Evolutionary conservation across 2,888 invertebrate species (phyloP).

Genomic region (Buathra laborator): DNA sequence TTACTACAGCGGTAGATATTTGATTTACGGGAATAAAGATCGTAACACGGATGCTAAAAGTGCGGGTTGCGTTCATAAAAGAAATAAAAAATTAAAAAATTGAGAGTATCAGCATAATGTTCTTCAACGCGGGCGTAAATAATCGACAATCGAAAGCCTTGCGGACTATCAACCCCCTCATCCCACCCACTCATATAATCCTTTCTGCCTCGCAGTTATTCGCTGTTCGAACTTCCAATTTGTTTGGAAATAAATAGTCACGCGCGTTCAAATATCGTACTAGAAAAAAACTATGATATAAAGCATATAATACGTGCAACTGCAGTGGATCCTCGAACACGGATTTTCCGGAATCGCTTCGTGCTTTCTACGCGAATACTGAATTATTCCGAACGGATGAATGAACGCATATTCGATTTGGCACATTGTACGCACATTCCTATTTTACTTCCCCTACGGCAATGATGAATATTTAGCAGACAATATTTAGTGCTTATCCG

Average conservation of each 20-base stretch:
- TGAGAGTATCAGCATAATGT: background rate
- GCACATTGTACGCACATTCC: conserved; percentile 51
- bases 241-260: conserved; percentile 47
- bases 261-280: conserved; percentile 41
- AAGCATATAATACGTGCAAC: conserved; percentile 41
- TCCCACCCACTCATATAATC: background rate
- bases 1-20: background rate
- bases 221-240: background rate
- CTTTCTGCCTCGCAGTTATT: background rate
- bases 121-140: background rate
- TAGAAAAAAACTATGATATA: conserved; percentile 17
- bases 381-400: conserved; percentile 67
- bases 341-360: conserved; percentile 54
- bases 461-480: conserved; percentile 76
- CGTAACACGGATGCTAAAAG: background rate
- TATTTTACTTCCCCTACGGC: conserved; percentile 24
- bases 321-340: conserved; percentile 29
- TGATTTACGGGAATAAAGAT: background rate
- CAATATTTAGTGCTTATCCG: conserved; percentile 75
- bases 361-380: conserved; percentile 47
- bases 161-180: background rate
- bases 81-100: background rate
- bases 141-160: background rate
- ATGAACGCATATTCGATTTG: conserved; percentile 66
- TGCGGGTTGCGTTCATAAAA: no score